phyloP scores from a whole-genome alignment of 2,113 vertebrate species.

The Takifugu bimaculatus region DNA sequence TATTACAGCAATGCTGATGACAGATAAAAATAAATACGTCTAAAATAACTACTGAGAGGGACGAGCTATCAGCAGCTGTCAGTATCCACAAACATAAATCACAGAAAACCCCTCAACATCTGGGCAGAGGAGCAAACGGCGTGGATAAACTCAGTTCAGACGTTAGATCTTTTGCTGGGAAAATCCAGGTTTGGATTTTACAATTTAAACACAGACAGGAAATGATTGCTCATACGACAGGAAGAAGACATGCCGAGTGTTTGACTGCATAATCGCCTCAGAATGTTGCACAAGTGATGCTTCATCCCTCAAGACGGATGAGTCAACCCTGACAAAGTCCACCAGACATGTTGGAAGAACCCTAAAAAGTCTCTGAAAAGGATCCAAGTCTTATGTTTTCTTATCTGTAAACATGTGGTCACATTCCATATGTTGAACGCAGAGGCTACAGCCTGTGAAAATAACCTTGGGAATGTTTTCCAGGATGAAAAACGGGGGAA shows the following conservation, averaged over 20 bases:
- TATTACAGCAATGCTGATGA: conserved; percentile 13
- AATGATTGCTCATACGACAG: conserved; percentile 41
- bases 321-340: conserved; percentile 33
- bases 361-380: background rate
- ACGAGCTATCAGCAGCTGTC: conserved; percentile 1
- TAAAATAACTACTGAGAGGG: background rate
- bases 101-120: conserved; percentile 8
- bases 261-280: conserved; percentile 13
- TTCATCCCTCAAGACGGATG: conserved; percentile 35
- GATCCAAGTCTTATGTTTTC: no score
- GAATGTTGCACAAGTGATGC: conserved; percentile 13
- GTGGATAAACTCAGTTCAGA: conserved; percentile 4
- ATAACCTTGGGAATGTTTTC: background rate
- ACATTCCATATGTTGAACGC: no score
- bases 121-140: conserved; percentile 1
- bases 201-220: conserved; percentile 44
- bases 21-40: conserved; percentile 12
- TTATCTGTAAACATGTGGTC: no score
- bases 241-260: conserved; percentile 17
- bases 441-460: no score
- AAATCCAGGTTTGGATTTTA: no score
- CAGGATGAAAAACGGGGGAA: background rate
- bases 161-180: background rate
- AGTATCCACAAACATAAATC: conserved; percentile 31
- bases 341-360: conserved; percentile 15